These are phyloP conservation scores for Dissostichus mawsoni DNA, from an alignment of 2,113 vertebrate species.

Conservation along the genomic window DNA sequence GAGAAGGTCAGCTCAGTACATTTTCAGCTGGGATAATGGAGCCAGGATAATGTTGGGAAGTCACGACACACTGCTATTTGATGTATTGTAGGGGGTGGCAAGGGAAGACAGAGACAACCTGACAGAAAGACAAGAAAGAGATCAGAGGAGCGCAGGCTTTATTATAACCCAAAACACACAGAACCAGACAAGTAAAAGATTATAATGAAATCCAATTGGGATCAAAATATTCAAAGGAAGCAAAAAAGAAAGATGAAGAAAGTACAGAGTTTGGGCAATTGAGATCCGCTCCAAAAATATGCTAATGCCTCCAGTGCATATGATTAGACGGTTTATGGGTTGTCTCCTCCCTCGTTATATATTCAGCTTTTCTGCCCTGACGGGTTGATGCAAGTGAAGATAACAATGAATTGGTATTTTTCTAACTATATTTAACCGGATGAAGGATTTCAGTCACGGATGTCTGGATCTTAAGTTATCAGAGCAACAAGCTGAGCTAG, in stretches of 20 bases:
- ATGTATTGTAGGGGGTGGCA: slow-evolving; percentile 7
- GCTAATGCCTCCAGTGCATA: slow-evolving; percentile 58
- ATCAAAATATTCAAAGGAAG: slow-evolving; percentile 59
- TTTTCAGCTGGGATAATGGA: neutral
- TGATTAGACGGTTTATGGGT: slow-evolving; percentile 55
- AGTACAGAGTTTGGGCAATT: slow-evolving; percentile 44
- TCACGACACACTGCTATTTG: slow-evolving; percentile 13
- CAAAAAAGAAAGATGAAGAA: slow-evolving; percentile 29
- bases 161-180: slow-evolving; percentile 10
- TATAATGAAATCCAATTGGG: slow-evolving; percentile 47
- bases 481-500: too few relatives aligned
- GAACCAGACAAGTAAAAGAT: slow-evolving; percentile 32
- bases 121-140: slow-evolving; percentile 23
- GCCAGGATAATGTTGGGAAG: neutral
- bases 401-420: slow-evolving; percentile 61
- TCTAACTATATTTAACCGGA: too few relatives aligned
- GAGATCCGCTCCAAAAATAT: slow-evolving; percentile 56
- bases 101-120: slow-evolving; percentile 19
- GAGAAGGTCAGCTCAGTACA: slow-evolving; percentile 5
- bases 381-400: slow-evolving; percentile 53
- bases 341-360: slow-evolving; percentile 52
- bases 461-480: too few relatives aligned
- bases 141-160: slow-evolving; percentile 22
- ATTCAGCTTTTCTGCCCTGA: slow-evolving; percentile 56
- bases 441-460: too few relatives aligned